These are phyloP conservation scores for Plectrocnemia conspersa DNA, from an alignment of 1,140 invertebrate genomes.

Conservation along the genomic window DNA sequence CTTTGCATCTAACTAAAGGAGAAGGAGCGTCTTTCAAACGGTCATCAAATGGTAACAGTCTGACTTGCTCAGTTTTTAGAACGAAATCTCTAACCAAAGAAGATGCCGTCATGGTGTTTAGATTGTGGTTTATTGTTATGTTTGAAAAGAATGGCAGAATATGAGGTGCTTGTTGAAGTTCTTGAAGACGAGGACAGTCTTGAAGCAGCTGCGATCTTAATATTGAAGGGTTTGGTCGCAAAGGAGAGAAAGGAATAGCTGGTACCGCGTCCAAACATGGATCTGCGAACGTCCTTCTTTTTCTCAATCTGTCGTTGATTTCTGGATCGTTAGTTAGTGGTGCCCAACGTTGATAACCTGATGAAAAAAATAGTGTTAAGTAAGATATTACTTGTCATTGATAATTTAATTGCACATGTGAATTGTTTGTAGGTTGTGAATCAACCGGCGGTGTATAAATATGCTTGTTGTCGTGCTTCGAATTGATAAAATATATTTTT, in stretches of 20 bases:
- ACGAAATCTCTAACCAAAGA: constrained; percentile 33
- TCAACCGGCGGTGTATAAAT: no score
- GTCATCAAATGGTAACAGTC: constrained; percentile 23
- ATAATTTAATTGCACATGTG: no score
- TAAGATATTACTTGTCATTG: no score
- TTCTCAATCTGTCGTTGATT: constrained; percentile 49
- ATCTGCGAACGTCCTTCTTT: constrained; percentile 54
- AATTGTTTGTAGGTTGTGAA: no score
- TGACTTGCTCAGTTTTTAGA: constrained; percentile 25
- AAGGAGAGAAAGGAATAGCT: constrained; percentile 33
- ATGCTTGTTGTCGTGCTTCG: no score
- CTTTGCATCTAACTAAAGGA: neutral
- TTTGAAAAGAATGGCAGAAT: constrained; percentile 1
- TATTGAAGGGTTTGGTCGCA: constrained; percentile 19
- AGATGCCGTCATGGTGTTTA: constrained; percentile 28
- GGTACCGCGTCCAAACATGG: constrained; percentile 48
- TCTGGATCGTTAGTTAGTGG: constrained; percentile 29
- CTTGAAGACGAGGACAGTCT: constrained; percentile 13
- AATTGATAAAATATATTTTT: no score
- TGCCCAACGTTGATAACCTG: constrained; percentile 32
- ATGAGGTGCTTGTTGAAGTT: constrained; percentile 7
- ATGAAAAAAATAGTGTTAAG: no score
- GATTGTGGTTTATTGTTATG: constrained; percentile 17
- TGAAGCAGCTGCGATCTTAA: constrained; percentile 23
- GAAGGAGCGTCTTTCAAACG: neutral